Percentiles rank a stretch among this genome's conserved stretches.
These are phyloP conservation scores for Mastigias papua DNA, from an alignment of 30 jellyfish, hydroid and myxozoan genomes.

Conservation along the genomic window DNA sequence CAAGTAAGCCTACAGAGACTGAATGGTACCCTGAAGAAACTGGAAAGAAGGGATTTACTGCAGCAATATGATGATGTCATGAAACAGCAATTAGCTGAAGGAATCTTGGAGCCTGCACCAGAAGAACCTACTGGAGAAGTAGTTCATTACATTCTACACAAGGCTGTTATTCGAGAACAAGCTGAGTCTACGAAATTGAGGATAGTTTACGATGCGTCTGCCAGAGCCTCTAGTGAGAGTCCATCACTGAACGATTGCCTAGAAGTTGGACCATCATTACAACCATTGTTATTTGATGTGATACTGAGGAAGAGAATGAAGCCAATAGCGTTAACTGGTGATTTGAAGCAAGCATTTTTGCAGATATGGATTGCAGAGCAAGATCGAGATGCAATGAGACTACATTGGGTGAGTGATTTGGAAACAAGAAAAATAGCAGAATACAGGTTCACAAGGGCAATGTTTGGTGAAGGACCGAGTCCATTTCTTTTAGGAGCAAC, in stretches of 20 bases:
- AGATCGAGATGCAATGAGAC: slow-evolving; percentile 66
- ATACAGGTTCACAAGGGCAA: slow-evolving; percentile 62
- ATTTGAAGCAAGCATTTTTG: slow-evolving; percentile 52
- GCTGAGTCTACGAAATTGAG: slow-evolving; percentile 60
- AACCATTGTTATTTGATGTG: slow-evolving; percentile 16
- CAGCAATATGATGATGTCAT: slow-evolving; percentile 18
- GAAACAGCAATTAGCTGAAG: slow-evolving; percentile 52
- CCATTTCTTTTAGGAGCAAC: slow-evolving; percentile 74
- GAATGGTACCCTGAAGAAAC: slow-evolving; percentile 1
- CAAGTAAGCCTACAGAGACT: slow-evolving; percentile 42
- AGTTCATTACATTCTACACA: slow-evolving; percentile 40
- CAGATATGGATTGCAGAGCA: slow-evolving; percentile 55
- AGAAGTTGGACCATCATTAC: slow-evolving; percentile 65
- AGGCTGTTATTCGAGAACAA: slow-evolving; percentile 47
- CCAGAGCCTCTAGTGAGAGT: slow-evolving; percentile 7
- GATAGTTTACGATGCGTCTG: slow-evolving; percentile 58
- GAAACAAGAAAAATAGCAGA: slow-evolving; percentile 12
- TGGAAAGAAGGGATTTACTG: slow-evolving; percentile 24
- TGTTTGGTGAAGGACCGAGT: slow-evolving; percentile 59
- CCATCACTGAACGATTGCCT: slow-evolving; percentile 65
- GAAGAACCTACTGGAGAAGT: background rate
- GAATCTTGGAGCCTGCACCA: slow-evolving; percentile 13
- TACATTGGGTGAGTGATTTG: slow-evolving; percentile 49
- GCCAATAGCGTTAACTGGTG: slow-evolving; percentile 42
- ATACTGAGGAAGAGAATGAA: slow-evolving; percentile 49